Base-by-base conservation (phyloP, 2,888 invertebrate genomes). In the Conops quadrifasciatus region DNA sequence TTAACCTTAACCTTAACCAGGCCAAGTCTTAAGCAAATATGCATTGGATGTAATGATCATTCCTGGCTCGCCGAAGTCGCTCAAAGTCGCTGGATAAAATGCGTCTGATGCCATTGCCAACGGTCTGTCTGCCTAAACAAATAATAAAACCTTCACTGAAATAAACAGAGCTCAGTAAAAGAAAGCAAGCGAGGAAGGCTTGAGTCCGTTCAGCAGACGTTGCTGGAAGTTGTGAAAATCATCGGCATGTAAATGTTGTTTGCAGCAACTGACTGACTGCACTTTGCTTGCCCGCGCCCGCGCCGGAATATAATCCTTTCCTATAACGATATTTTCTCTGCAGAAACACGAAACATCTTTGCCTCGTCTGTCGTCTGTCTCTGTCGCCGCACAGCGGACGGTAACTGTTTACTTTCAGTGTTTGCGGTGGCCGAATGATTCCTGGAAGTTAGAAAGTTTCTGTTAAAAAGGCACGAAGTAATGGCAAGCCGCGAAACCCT, bases 391-490 rank as follows among this genome's bases (percentile, higher is more conserved):
- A 4, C 60, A n/a, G 73, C 72, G 15, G 70, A 72, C 21, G 68
- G 26, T n/a, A 74, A 74, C 74, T 75, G 71, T 76, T 72, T 72
- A 73, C 75, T 74, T 74, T 74, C 75, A 70, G 73, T 77, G 75
- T 77, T 77, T 77, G 76, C 75, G 75, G 75, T 77, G 75, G 76
- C 74, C 58, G 74, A 75, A 72, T 74, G 75, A 77, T 77, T 77
- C 77, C 70, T 51, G 76, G 77, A 77, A 77, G 74, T 73, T 70
- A 58, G 58, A 26, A 73, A 75, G 74, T 58, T 47, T 70, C 63
- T 67, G 71, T 70, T 28, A 15, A 66, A 58, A 62, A 28, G 67
- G 67, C 67, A 65, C 51, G 65, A 65, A 65, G 26, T 21, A 56
- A 1, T 56, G 9, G 19, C 7, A 19, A 21, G 21, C 19, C 53